Conservation (phyloP, 2,888 invertebrate genomes). For the Dicyrtomina minuta region DNA sequence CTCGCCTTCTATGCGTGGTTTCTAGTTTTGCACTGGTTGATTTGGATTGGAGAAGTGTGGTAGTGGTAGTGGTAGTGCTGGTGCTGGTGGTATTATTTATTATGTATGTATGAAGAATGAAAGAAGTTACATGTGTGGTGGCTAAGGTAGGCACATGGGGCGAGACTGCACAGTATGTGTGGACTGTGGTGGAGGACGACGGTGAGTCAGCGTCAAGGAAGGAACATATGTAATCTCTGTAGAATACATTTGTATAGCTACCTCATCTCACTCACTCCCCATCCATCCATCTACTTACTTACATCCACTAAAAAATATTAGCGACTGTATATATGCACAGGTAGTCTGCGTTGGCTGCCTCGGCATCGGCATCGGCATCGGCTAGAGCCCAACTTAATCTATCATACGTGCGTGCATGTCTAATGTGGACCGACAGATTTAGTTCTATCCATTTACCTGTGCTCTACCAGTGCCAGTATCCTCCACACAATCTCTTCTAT, state of each 20-base stretch:
- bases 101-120: too few relatives aligned
- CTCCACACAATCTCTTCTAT: background rate
- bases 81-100: too few relatives aligned
- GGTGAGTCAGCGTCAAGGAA: background rate
- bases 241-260: background rate
- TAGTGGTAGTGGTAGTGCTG: too few relatives aligned
- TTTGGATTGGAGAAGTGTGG: too few relatives aligned
- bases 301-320: slow-evolving; percentile 15
- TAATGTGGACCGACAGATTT: slow-evolving; percentile 12
- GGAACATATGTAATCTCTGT: slow-evolving; percentile 16
- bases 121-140: too few relatives aligned
- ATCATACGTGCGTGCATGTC: slow-evolving; percentile 12
- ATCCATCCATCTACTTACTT: slow-evolving; percentile 1
- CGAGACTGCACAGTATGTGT: too few relatives aligned
- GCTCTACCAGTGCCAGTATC: background rate
- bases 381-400: slow-evolving; percentile 4
- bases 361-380: too few relatives aligned
- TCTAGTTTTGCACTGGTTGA: too few relatives aligned
- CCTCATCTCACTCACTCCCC: slow-evolving; percentile 1
- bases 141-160: too few relatives aligned
- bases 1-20: background rate
- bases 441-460: slow-evolving; percentile 12
- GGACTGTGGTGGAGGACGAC: too few relatives aligned
- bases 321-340: background rate
- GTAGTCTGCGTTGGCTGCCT: background rate